Evolutionary conservation across 1,140 invertebrate species (phyloP).

Genomic region (Nylanderia fulva): DNA sequence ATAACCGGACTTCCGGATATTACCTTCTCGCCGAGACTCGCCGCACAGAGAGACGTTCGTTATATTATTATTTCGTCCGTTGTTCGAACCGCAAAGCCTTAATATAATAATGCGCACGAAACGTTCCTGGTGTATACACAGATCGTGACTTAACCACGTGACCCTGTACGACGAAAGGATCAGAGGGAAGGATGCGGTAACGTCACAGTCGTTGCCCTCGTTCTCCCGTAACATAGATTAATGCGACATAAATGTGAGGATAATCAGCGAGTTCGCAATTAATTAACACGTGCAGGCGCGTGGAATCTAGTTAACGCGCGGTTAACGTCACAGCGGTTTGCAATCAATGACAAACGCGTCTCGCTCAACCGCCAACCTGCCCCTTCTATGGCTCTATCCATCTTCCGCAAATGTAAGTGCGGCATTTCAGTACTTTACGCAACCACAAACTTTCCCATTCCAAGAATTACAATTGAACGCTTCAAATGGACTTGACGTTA

Average conservation of each 20-base stretch:
- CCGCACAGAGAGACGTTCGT: background rate
- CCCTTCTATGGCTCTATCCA: constrained; percentile 48
- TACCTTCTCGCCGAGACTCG: background rate
- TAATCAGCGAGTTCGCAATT: constrained; percentile 72
- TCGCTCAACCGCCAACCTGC: background rate
- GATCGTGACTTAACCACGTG: constrained; percentile 50
- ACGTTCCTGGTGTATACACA: background rate
- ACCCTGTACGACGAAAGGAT: constrained; percentile 60
- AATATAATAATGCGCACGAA: constrained; percentile 57
- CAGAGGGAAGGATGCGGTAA: constrained; percentile 60
- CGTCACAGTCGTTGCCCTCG: constrained; percentile 63
- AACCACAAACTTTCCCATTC: constrained; percentile 38
- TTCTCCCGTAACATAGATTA: constrained; percentile 58
- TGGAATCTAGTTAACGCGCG: constrained; percentile 60
- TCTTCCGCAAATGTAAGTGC: constrained; percentile 51
- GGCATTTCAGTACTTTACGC: constrained; percentile 36
- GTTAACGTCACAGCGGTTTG: constrained; percentile 58
- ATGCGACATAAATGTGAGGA: constrained; percentile 70
- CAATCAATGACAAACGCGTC: constrained; percentile 32
- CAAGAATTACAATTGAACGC: constrained; percentile 35
- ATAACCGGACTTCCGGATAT: constrained; percentile 33
- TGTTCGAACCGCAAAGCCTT: constrained; percentile 35
- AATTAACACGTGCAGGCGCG: constrained; percentile 62
- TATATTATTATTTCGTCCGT: background rate
- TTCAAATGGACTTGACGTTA: constrained; percentile 18